Percentiles rank a stretch among this genome's conserved stretches.
Evolutionary conservation across 2,888 invertebrate species (phyloP).

Genomic region (Ophion ventricosus): DNA sequence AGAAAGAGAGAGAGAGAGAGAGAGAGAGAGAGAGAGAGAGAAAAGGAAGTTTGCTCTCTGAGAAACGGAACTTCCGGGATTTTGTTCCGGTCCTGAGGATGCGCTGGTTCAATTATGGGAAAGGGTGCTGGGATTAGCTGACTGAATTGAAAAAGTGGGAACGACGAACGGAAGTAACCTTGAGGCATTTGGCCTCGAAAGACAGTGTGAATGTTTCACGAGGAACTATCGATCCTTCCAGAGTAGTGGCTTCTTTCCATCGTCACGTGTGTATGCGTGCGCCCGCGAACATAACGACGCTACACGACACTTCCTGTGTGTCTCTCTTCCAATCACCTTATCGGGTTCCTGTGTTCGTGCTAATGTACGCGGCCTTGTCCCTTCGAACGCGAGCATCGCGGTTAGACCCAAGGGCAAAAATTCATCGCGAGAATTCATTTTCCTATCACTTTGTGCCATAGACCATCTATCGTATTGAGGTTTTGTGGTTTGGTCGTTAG

Average conservation of each 20-base stretch:
- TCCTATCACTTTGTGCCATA: too few species aligned
- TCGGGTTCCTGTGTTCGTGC: background rate
- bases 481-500: too few species aligned
- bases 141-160: conserved; percentile 29
- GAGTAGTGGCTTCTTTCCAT: conserved; percentile 32
- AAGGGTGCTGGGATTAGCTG: background rate
- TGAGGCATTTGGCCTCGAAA: conserved; percentile 65
- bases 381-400: background rate
- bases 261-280: conserved; percentile 64
- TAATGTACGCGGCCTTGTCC: background rate
- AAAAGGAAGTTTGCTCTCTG: background rate
- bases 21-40: background rate
- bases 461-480: too few species aligned
- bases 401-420: background rate
- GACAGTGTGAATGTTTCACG: conserved; percentile 73
- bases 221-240: conserved; percentile 73
- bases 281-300: conserved; percentile 22
- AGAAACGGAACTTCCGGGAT: background rate
- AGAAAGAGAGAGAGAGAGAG: background rate
- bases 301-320: conserved; percentile 17
- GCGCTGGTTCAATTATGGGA: background rate
- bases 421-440: background rate
- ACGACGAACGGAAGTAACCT: conserved; percentile 64
- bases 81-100: background rate
- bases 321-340: conserved; percentile 17